Base-by-base conservation (phyloP, 2,797 vertebrate genomes). In the Gymnodraco acuticeps region DNA sequence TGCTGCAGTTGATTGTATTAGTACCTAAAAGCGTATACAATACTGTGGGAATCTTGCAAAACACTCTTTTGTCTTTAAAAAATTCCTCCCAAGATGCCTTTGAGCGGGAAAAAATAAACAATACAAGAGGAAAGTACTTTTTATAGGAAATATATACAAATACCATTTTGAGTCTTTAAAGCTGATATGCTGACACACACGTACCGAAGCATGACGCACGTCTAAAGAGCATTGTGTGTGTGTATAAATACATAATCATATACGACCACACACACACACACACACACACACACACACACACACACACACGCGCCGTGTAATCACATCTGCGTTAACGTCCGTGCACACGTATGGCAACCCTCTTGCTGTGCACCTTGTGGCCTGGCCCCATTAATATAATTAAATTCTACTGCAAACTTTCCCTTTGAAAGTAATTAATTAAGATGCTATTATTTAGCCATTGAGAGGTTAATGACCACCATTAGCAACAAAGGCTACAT, bases 401-500 rank as follows among this genome's bases (percentile, higher is more conserved):
- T 91, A 90, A 94, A 94, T 95, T 91, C 90, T 87, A 91, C 90
- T 92, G 81, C 93, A 94, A 95, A 95, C 92, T 93, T 95, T 94
- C 88, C 93, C 92, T 94, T 93, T 94, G 90, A 95, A 95, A 90
- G 92, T 78, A 94, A 95, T 95, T 95, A 95, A 96, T 96, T 95
- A 95, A 93, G 93, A 94, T 92, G 93, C 92, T 95, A 95, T 96
- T 95, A 96, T 95, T 96, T 95, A 96, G 92, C 93, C 94, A 94
- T 95, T 92, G 95, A 96, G 95, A 96, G 96, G 95, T 96, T 97
- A 97, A 97, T 94, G 94, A 94, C 90, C 91, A 76, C 92, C 96
- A 97, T 96, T 96, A 96, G 95, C 94, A 95, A 95, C 95, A 96
- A 96, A 96, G 95, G 95, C 96, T 97, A 96, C 95, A 96, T 95